Percentiles rank a stretch among this genome's conserved stretches.
phyloP scores from a whole-genome alignment of 2,888 invertebrate genomes.

The Diadegma fenestrale region DNA sequence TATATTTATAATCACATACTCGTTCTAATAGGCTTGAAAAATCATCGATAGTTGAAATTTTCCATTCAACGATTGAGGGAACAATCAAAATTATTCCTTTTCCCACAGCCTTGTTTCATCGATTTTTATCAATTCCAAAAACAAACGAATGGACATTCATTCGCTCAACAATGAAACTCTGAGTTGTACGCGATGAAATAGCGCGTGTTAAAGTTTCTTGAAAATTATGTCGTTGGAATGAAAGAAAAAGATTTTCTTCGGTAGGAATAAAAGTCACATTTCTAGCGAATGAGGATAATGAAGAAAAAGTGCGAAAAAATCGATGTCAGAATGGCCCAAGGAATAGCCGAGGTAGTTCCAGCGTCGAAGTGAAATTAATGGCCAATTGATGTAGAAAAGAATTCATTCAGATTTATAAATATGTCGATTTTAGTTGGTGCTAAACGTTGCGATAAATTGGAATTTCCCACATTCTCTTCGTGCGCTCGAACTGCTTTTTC shows the following conservation, averaged over 20 bases:
- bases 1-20: slow-evolving; percentile 2
- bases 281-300: slow-evolving; percentile 14
- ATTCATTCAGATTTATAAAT: slow-evolving; percentile 5
- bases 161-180: not conserved
- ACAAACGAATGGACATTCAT: not conserved
- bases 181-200: not conserved
- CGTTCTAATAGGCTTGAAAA: not conserved
- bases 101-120: not conserved
- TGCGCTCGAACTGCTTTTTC: not conserved
- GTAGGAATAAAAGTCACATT: not conserved
- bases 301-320: slow-evolving; percentile 28
- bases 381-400: slow-evolving; percentile 18
- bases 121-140: not conserved
- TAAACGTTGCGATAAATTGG: not conserved
- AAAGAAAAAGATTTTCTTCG: slow-evolving; percentile 30
- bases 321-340: slow-evolving; percentile 36
- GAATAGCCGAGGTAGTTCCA: slow-evolving; percentile 13
- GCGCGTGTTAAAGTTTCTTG: not conserved
- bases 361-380: slow-evolving; percentile 43
- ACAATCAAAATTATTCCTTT: not conserved
- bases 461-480: not conserved
- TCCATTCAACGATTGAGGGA: not conserved
- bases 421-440: not conserved
- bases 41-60: not conserved
- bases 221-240: not conserved